phyloP scores from a whole-genome alignment of 2,797 vertebrate genomes.

The Galagoides demidoff region DNA sequence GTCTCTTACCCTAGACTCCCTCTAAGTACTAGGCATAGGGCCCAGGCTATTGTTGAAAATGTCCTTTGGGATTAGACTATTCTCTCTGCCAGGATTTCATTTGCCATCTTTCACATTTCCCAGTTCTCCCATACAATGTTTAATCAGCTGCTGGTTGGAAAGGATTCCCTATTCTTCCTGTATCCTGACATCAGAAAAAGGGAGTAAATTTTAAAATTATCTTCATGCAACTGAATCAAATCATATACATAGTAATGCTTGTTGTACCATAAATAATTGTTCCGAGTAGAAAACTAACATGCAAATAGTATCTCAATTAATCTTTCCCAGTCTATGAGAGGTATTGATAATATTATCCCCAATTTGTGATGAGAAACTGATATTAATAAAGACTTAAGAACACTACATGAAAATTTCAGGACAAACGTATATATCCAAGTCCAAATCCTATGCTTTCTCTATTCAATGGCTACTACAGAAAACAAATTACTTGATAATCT shows the following conservation, averaged over 20 bases:
- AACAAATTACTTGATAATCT: slow-evolving; percentile 48
- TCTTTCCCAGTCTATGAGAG: slow-evolving; percentile 42
- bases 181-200: slow-evolving; percentile 50
- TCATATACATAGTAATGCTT: slow-evolving; percentile 45
- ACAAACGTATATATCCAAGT: slow-evolving; percentile 39
- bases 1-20: slow-evolving; percentile 44
- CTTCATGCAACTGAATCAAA: slow-evolving; percentile 55
- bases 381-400: slow-evolving; percentile 39
- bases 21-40: slow-evolving; percentile 68
- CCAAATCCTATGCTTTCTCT: slow-evolving; percentile 44
- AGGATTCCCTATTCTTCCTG: slow-evolving; percentile 62
- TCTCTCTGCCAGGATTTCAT: slow-evolving; percentile 71
- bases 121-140: slow-evolving; percentile 68
- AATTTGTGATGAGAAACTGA: slow-evolving; percentile 55
- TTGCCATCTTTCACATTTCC: slow-evolving; percentile 77
- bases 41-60: slow-evolving; percentile 75
- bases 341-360: slow-evolving; percentile 32
- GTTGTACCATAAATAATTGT: slow-evolving; percentile 53
- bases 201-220: slow-evolving; percentile 70
- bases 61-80: slow-evolving; percentile 70
- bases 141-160: slow-evolving; percentile 78
- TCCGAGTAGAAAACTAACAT: slow-evolving; percentile 49
- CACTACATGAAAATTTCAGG: slow-evolving; percentile 21
- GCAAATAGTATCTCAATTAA: slow-evolving; percentile 58
- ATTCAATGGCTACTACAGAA: neutral